Evolutionary conservation across 2,797 vertebrate species (phyloP).

Genomic region (Tokudaia muenninki): DNA sequence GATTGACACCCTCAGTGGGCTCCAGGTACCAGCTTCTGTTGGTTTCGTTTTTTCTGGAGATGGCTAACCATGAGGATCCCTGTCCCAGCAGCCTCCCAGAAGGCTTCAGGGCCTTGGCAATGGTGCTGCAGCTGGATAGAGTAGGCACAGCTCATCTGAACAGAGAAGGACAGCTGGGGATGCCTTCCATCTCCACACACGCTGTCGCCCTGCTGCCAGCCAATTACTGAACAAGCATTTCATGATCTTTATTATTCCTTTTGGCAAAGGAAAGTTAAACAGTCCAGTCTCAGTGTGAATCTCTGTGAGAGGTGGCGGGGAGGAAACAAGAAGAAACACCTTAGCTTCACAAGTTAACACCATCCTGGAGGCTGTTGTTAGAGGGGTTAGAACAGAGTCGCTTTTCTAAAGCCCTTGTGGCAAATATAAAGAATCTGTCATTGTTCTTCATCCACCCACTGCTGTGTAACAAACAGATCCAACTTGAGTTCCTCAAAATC

Average conservation of each 20-base stretch:
- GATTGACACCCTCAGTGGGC: background rate
- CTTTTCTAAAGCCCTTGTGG: background rate
- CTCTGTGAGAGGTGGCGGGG: constrained; percentile 26
- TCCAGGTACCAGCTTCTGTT: background rate
- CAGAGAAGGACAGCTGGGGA: background rate
- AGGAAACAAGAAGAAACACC: constrained; percentile 60
- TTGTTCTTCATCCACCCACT: background rate
- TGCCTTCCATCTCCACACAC: background rate
- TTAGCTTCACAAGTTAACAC: background rate
- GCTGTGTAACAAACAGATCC: background rate
- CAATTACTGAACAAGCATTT: constrained; percentile 20
- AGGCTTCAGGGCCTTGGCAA: background rate
- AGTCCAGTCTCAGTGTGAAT: constrained; percentile 9
- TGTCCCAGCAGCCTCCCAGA: background rate
- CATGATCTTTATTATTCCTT: constrained; percentile 58
- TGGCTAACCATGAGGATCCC: background rate
- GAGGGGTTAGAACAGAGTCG: background rate
- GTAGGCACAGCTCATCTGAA: background rate
- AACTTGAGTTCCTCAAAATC: background rate
- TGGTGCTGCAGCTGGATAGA: no score
- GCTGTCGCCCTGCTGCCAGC: background rate
- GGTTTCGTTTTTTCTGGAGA: background rate
- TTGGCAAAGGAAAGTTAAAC: constrained; percentile 29
- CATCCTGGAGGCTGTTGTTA: background rate
- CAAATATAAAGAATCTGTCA: background rate